phyloP scores from a whole-genome alignment of 1,140 invertebrate genomes.

The Drosophila melanica region DNA sequence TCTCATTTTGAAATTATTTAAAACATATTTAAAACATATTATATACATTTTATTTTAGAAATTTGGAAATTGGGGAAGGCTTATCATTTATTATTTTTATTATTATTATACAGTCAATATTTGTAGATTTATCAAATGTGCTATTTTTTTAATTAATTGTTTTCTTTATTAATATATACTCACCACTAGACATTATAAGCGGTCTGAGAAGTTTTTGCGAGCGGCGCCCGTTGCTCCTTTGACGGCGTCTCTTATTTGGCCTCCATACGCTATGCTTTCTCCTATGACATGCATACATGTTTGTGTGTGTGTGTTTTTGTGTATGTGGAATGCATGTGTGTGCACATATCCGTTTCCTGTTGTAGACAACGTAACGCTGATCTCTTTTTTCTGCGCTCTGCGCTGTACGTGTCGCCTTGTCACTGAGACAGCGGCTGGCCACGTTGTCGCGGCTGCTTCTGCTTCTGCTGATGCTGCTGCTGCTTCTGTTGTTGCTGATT shows the following conservation, averaged over 20 bases:
- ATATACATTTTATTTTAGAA: too few relatives aligned
- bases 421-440: slow-evolving; percentile 51
- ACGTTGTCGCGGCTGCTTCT: slow-evolving; percentile 13
- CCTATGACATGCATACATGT: not conserved
- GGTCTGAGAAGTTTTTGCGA: too few relatives aligned
- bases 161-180: not conserved
- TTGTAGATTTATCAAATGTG: too few relatives aligned
- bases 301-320: slow-evolving; percentile 2
- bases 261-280: not conserved
- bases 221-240: not conserved
- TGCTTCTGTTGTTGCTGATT: slow-evolving; percentile 53
- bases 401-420: slow-evolving; percentile 71
- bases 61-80: too few relatives aligned
- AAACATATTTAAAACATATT: too few relatives aligned
- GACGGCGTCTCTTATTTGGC: not conserved
- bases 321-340: slow-evolving; percentile 24
- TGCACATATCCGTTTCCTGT: slow-evolving; percentile 60
- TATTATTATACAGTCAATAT: too few relatives aligned
- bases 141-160: not conserved
- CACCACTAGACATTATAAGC: too few relatives aligned
- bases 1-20: too few relatives aligned
- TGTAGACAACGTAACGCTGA: slow-evolving; percentile 60
- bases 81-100: too few relatives aligned
- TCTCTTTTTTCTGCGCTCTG: slow-evolving; percentile 33
- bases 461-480: slow-evolving; percentile 1